Conservation (phyloP, 37 sponge, comb jelly and placozoan species). For the Oscarella lobularis region DNA sequence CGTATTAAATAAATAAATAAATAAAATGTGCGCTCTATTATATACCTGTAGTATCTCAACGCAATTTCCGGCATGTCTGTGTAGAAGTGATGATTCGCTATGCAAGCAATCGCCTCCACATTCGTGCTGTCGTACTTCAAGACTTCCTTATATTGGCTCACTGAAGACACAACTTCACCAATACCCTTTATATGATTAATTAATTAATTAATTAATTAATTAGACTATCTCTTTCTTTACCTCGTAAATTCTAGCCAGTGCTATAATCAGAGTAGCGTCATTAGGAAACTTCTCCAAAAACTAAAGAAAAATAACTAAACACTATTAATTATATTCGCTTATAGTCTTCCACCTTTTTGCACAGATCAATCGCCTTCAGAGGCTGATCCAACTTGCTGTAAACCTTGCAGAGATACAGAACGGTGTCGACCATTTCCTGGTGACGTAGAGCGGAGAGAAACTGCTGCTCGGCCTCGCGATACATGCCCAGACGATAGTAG, state of each 20-base stretch:
- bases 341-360: slow-evolving; percentile 52
- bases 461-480: slow-evolving; percentile 94
- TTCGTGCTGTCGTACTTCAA: slow-evolving; percentile 65
- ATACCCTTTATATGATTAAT: slow-evolving; percentile 43
- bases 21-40: too few species aligned
- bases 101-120: slow-evolving; percentile 93
- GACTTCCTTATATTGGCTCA: slow-evolving; percentile 73
- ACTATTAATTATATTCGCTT: too few species aligned
- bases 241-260: slow-evolving; percentile 84
- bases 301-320: too few species aligned
- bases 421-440: slow-evolving; percentile 72
- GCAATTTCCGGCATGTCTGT: slow-evolving; percentile 95
- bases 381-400: slow-evolving; percentile 90
- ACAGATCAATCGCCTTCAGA: slow-evolving; percentile 69
- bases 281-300: slow-evolving; percentile 76
- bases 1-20: too few species aligned
- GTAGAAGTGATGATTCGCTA: slow-evolving; percentile 95
- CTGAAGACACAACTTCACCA: slow-evolving; percentile 63
- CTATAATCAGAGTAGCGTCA: slow-evolving; percentile 55
- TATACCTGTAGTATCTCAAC: slow-evolving; percentile 73
- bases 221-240: too few species aligned
- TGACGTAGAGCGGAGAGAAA: slow-evolving; percentile 71
- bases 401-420: slow-evolving; percentile 82
- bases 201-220: too few species aligned
- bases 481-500: slow-evolving; percentile 67